Evolutionary conservation across 2,888 invertebrate species (phyloP), one percentile per base, ranked within the genome.

Genomic region (Amphiduros pacificus): DNA sequence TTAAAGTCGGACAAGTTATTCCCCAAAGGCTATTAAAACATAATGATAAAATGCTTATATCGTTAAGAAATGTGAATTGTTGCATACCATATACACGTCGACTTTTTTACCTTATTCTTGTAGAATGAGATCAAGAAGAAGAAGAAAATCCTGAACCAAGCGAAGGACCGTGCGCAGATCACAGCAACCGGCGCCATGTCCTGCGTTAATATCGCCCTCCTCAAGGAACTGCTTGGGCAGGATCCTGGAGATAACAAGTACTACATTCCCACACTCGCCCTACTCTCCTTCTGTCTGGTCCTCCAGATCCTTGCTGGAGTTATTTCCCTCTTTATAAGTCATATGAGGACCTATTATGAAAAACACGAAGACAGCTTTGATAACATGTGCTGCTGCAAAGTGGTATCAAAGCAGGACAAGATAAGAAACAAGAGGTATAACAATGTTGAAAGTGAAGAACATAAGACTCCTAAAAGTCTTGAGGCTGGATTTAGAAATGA

Each of bases 151-250:
- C 44, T 55, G 41, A 26, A 27, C 2, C 40, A 41, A 28, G 40
- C 55, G 17, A 55, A 55, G 28, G 55, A 55, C 55, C 24, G 55
- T 2, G 55, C 55, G 11, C 55, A 55, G 44, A 40, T 55, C 3
- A 55, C 55, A 24, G 55, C 55, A 6, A 55, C 55, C 36, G 36
- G 55, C 4, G 55, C 55, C 55, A 40, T 55, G 55, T 55, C 55
- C 44, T 17, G 40, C 2, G 55, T 55, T 2, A 31, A 55, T 9
- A 24, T 55, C 1, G 55, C 55, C 2, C 44, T 55, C 14, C 41
- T 55, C 9, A 55, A 55, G 41, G 40, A 55, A 24, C 4, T 55
- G 17, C 11, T 55, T 4, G 55, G 26, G 14, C 36, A 22, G 2
- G 55, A 44, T 11, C 41, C 44, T 4, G 14, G 24, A 14, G n/a